Percentiles rank a stretch among this genome's conserved stretches.
Conservation (phyloP, 1,140 invertebrate genomes). For the Drosophila carrolli region DNA sequence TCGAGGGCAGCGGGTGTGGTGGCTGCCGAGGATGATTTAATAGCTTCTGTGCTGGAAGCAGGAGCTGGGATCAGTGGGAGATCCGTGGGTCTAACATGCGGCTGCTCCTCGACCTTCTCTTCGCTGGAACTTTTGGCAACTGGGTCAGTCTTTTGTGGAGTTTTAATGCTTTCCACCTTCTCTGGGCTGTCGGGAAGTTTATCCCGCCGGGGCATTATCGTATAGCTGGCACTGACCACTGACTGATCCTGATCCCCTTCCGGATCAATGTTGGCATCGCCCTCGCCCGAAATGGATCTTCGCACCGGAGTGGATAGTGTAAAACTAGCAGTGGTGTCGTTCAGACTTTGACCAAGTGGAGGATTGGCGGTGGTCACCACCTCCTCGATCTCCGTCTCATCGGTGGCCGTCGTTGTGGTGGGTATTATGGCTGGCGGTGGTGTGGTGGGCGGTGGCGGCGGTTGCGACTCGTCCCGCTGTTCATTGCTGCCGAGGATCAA, state of each 20-base stretch:
- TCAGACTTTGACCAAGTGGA: slow-evolving; percentile 21
- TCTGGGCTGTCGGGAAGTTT: slow-evolving; percentile 27
- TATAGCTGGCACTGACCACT: slow-evolving; percentile 78
- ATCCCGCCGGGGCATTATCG: slow-evolving; percentile 66
- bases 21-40: slow-evolving; percentile 35
- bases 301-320: slow-evolving; percentile 67
- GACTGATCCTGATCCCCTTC: slow-evolving; percentile 24
- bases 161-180: slow-evolving; percentile 12
- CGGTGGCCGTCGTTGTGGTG: slow-evolving; percentile 45
- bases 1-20: slow-evolving; percentile 58
- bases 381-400: slow-evolving; percentile 67
- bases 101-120: slow-evolving; percentile 5
- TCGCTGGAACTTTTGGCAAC: slow-evolving; percentile 43
- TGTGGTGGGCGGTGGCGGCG: slow-evolving; percentile 67
- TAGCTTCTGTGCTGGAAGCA: slow-evolving; percentile 9
- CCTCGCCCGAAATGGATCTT: slow-evolving; percentile 32
- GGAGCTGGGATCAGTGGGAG: slow-evolving; percentile 42
- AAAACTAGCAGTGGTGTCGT: slow-evolving; percentile 78
- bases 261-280: slow-evolving; percentile 23
- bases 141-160: slow-evolving; percentile 65
- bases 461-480: slow-evolving; percentile 49
- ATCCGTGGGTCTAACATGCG: slow-evolving; percentile 55
- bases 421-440: slow-evolving; percentile 64
- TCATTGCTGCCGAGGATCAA: slow-evolving; percentile 22
- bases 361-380: slow-evolving; percentile 21